These are phyloP conservation scores for Sebastes jordani DNA, from an alignment of 2,797 vertebrate genomes.

Conservation along the genomic window DNA sequence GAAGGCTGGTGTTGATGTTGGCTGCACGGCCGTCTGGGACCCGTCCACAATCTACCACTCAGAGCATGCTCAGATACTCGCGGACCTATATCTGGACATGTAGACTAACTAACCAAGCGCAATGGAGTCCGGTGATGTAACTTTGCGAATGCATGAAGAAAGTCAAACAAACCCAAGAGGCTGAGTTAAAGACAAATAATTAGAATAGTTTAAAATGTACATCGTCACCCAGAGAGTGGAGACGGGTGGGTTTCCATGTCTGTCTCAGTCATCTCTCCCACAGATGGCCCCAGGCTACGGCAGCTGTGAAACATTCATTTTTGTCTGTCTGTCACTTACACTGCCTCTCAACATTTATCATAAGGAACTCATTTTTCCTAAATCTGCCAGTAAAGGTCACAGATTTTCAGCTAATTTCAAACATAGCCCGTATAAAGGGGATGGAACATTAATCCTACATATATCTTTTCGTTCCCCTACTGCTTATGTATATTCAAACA, in stretches of 20 bases:
- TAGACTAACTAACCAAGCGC: slow-evolving; percentile 9
- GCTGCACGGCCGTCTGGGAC: slow-evolving; percentile 54
- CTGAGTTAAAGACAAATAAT: slow-evolving; percentile 41
- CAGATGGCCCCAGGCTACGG: slow-evolving; percentile 54
- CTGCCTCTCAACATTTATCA: slow-evolving; percentile 60
- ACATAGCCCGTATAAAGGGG: slow-evolving; percentile 46
- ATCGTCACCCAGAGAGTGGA: slow-evolving; percentile 32
- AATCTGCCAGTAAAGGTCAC: slow-evolving; percentile 40
- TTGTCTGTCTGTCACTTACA: slow-evolving; percentile 66
- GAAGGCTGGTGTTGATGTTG: slow-evolving; percentile 76
- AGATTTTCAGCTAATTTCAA: slow-evolving; percentile 62
- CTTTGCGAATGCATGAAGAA: slow-evolving; percentile 13
- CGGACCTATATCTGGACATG: slow-evolving; percentile 51
- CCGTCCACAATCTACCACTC: slow-evolving; percentile 62
- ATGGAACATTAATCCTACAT: slow-evolving; percentile 56
- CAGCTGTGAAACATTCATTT: slow-evolving; percentile 73
- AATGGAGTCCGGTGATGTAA: slow-evolving; percentile 14
- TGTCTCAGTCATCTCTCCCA: slow-evolving; percentile 45
- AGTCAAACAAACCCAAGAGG: slow-evolving; percentile 23
- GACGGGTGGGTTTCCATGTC: slow-evolving; percentile 52
- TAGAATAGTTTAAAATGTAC: slow-evolving; percentile 30
- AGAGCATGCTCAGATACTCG: slow-evolving; percentile 59
- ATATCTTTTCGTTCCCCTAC: slow-evolving; percentile 54
- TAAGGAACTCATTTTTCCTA: slow-evolving; percentile 58
- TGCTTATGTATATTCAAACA: slow-evolving; percentile 69